Base-by-base conservation (phyloP, 2,797 vertebrate genomes). In the Helostoma temminkii region DNA sequence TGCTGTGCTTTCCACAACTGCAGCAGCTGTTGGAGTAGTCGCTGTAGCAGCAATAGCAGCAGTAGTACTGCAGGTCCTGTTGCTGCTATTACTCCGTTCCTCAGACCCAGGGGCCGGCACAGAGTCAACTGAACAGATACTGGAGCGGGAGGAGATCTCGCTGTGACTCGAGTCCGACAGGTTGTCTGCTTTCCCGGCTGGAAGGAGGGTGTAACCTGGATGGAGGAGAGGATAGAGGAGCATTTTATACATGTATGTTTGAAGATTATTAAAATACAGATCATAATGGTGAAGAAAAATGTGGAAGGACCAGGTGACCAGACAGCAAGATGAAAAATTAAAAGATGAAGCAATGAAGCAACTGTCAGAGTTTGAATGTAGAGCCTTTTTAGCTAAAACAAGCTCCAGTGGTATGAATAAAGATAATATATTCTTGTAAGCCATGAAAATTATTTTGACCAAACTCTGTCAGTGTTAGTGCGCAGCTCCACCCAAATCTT, bases 111-210 rank as follows among this genome's bases (percentile, higher is more conserved):
- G 90, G 14, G 93, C 90, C 0, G 94, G 95, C 88, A 96, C 92
- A 0, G 96, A 98, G 89, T 99, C 97, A 11, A 95, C 95, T 0
- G 97, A 98, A 74, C 96, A 96, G 83, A 98, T 96, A 82, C 96
- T 98, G 91, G 97, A 99, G 47, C 96, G 94, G 4, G 97, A 98
- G 0, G 97, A 98, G 69, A 98, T 97, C 93, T 99, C 97, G 2
- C 96, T 98, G 92, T 98, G 96, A 54, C 97, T 98, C 11, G 96
- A 98, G 93, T 99, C 97, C 0, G 96, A 97, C 76, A 96, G 93
- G 89, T 96, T 96, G 83, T 98, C 96, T 0, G 93, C 94, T 82
- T 95, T 97, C 6, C 93, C 87, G 10, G 91, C 91, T 0, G 96
- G 95, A 3, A 93, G 93, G 74, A 96, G 92, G 21, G 94, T 83